Evolutionary conservation across 1,140 invertebrate species (phyloP), one percentile per base, ranked within the genome.

Genomic region (Uloborus diversus): DNA sequence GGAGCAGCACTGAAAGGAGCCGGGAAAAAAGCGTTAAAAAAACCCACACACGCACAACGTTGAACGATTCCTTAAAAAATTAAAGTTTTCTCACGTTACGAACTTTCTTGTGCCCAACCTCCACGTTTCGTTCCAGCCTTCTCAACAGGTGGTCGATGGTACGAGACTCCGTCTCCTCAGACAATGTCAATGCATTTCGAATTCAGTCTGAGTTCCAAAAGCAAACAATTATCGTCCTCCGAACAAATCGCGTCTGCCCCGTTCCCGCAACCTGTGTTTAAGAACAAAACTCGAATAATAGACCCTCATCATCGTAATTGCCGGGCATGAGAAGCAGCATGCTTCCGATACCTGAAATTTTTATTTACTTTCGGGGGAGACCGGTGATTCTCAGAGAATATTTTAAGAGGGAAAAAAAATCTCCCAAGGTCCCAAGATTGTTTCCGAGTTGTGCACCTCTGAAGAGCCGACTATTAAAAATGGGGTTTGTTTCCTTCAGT

Each of bases 91-190:
- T n/a, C n/a, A n/a, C n/a, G n/a, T n/a, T n/a, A n/a, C n/a, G n/a
- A n/a, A n/a, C n/a, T n/a, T n/a, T n/a, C n/a, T n/a, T n/a, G n/a
- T n/a, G n/a, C n/a, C n/a, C n/a, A n/a, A n/a, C n/a, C n/a, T n/a
- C n/a, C n/a, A n/a, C n/a, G n/a, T n/a, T n/a, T n/a, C n/a, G n/a
- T n/a, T n/a, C n/a, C n/a, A n/a, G n/a, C n/a, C n/a, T n/a, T n/a
- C n/a, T n/a, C n/a, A 64, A 47, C 61, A 64, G 61, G n/a, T n/a
- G n/a, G n/a, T n/a, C n/a, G n/a, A 47, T 64, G 61, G 61, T 14
- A 14, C 9, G 9, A 37, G 33, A 23, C 9, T 23, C 32, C 4
- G 25, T 35, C 61, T 64, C 25, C 37, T 13, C 9, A 17, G 37
- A 9, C 9, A 42, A 23, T 23, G 20, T 32, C 33, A 64, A 4